Percentiles rank a stretch among this genome's conserved stretches.
phyloP scores from a whole-genome alignment of 2,888 invertebrate genomes.

The Colletes collaris region DNA sequence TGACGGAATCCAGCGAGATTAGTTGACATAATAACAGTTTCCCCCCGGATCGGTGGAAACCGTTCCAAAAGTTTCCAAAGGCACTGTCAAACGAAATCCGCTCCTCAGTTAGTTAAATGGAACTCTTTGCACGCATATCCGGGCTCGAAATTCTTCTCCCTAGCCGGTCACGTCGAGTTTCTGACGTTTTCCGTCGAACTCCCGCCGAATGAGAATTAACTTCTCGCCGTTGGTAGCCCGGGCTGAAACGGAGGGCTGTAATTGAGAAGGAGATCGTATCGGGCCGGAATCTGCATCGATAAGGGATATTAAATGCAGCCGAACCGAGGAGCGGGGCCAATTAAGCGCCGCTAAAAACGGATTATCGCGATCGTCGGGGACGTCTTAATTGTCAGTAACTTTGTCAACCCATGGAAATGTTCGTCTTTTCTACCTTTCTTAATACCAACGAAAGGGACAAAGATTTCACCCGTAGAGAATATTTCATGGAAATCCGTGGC shows the following conservation, averaged over 20 bases:
- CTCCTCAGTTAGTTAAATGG: conserved; percentile 25
- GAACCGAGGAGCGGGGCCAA: conserved; percentile 14
- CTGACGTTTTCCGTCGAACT: conserved; percentile 39
- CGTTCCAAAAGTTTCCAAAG: conserved; percentile 39
- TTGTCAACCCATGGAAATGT: not conserved
- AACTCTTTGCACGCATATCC: conserved; percentile 17
- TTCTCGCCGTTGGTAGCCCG: not conserved
- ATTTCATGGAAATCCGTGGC: too few species aligned
- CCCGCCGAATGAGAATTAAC: conserved; percentile 37
- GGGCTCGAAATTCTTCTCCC: conserved; percentile 10
- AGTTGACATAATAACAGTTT: conserved; percentile 42
- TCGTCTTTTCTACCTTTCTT: not conserved
- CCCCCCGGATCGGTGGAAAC: not conserved
- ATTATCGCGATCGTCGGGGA: conserved; percentile 21
- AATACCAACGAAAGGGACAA: not conserved
- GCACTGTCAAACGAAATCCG: conserved; percentile 30
- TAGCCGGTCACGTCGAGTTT: conserved; percentile 10
- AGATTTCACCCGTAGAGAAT: not conserved
- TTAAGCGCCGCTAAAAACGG: conserved; percentile 22
- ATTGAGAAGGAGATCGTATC: conserved; percentile 40
- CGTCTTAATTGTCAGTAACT: conserved; percentile 35
- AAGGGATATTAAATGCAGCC: conserved; percentile 33
- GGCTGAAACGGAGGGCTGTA: conserved; percentile 33
- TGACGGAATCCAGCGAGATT: conserved; percentile 9
- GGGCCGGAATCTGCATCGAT: conserved; percentile 33